phyloP scores from a whole-genome alignment of 2,888 invertebrate species.

The Onchidella celtica region DNA sequence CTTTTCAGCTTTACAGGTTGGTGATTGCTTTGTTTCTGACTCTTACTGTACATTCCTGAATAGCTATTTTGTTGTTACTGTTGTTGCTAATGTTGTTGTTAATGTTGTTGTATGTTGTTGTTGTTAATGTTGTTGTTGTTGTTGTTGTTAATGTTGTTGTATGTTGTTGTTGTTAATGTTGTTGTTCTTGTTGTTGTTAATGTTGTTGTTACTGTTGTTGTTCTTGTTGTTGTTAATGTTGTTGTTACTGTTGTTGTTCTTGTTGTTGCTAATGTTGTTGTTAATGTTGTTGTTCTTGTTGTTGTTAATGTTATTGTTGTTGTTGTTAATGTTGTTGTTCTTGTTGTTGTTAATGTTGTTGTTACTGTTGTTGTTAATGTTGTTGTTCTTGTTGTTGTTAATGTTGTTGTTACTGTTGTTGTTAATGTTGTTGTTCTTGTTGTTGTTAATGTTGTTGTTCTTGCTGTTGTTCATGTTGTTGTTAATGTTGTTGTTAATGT shows the following conservation, averaged over 20 bases:
- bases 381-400: conserved; percentile 11
- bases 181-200: neutral
- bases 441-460: too few relatives aligned
- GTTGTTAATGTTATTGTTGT: conserved; percentile 9
- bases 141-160: neutral
- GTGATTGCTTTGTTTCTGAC: too few relatives aligned
- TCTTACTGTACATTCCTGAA: too few relatives aligned
- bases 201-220: neutral
- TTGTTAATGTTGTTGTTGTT: neutral
- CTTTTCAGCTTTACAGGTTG: too few relatives aligned
- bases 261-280: too few relatives aligned
- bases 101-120: too few relatives aligned
- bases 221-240: neutral
- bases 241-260: too few relatives aligned
- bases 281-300: neutral
- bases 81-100: too few relatives aligned
- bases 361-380: conserved; percentile 1
- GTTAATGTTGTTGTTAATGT: neutral
- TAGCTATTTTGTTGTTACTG: neutral
- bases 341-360: conserved; percentile 7
- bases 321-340: conserved; percentile 1
- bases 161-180: neutral
- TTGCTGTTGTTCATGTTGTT: too few relatives aligned
- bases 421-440: conserved; percentile 1
- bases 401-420: conserved; percentile 3